Evolutionary conservation across 2,113 vertebrate genomes (phyloP), one percentile per base, ranked within the genome.

Genomic region (Prochilodus magdalenae): DNA sequence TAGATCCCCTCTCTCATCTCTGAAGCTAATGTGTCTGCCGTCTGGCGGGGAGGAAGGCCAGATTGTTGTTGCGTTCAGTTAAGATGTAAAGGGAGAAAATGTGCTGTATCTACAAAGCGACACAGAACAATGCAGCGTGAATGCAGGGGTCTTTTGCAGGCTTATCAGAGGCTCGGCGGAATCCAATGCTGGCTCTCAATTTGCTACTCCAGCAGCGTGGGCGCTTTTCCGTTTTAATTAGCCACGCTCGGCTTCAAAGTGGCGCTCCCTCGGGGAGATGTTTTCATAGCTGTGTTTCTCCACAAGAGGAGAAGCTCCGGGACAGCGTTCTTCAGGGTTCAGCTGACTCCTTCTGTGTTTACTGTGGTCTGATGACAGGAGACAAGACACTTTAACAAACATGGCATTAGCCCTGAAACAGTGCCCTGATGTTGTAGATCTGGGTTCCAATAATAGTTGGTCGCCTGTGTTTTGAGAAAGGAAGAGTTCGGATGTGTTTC

Each of bases 91-190:
- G 44, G 71, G 29, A 59, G 57, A 75, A 73, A 78, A 79, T 84
- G 51, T 59, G 71, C 60, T 10, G 33, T 72, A 76, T 82, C 70
- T 82, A 44, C 74, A 84, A 63, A 51, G 49, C 59, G 53, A 16
- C 27, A 18, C 29, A 49, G 66, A 66, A 84, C 71, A 82, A 82
- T 60, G 75, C 40, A 26, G 65, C 26, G 20, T 73, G 53, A 77
- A 81, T 16, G 51, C 36, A 74, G 55, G 67, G 57, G 27, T 75
- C 57, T 72, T 55, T 60, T n/a, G 7, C 53, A 33, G 69, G 65
- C 79, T 79, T 79, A 75, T 86, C 78, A 66, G 60, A 73, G n/a
- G 74, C 85, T 78, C 72, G 70, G 78, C 78, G 71, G 59, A 78
- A 81, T 81, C 74, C 65, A 60, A 8, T 27, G 14, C 26, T 27